Evolutionary conservation across 2,888 invertebrate genomes (phyloP).

Genomic region (Polydrusus tereticollis): DNA sequence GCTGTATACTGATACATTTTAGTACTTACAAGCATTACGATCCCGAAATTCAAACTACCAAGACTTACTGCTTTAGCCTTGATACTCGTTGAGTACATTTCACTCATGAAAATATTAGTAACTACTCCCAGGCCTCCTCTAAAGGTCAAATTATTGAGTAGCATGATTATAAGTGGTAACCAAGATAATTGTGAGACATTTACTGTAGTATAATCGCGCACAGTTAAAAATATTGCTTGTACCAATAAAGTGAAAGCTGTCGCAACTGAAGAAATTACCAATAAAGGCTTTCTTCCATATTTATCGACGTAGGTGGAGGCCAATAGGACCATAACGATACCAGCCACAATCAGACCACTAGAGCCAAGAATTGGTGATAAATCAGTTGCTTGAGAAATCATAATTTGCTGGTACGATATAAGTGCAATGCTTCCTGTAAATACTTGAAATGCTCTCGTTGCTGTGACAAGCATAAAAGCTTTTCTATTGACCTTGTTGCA

Average conservation of each 20-base stretch:
- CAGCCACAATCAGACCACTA: not conserved
- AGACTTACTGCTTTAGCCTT: slow-evolving; percentile 58
- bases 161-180: slow-evolving; percentile 57
- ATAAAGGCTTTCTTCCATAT: slow-evolving; percentile 57
- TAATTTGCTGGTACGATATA: slow-evolving; percentile 57
- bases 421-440: slow-evolving; percentile 57
- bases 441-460: slow-evolving; percentile 64
- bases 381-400: slow-evolving; percentile 59
- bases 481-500: slow-evolving; percentile 71
- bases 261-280: slow-evolving; percentile 55
- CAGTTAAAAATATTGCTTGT: slow-evolving; percentile 56
- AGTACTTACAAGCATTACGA: slow-evolving; percentile 51
- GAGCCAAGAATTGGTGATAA: slow-evolving; percentile 61
- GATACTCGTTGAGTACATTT: slow-evolving; percentile 60
- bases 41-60: slow-evolving; percentile 53
- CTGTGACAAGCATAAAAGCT: slow-evolving; percentile 73
- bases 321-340: slow-evolving; percentile 50
- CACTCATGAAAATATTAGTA: slow-evolving; percentile 55
- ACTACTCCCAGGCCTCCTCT: slow-evolving; percentile 54
- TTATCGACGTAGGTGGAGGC: slow-evolving; percentile 59
- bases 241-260: slow-evolving; percentile 52
- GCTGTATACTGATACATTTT: slow-evolving; percentile 58
- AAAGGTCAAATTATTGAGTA: slow-evolving; percentile 56
- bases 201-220: slow-evolving; percentile 51
- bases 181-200: slow-evolving; percentile 53